Evolutionary conservation across 2,797 vertebrate species (phyloP).

Genomic region (Propithecus perrieri): DNA sequence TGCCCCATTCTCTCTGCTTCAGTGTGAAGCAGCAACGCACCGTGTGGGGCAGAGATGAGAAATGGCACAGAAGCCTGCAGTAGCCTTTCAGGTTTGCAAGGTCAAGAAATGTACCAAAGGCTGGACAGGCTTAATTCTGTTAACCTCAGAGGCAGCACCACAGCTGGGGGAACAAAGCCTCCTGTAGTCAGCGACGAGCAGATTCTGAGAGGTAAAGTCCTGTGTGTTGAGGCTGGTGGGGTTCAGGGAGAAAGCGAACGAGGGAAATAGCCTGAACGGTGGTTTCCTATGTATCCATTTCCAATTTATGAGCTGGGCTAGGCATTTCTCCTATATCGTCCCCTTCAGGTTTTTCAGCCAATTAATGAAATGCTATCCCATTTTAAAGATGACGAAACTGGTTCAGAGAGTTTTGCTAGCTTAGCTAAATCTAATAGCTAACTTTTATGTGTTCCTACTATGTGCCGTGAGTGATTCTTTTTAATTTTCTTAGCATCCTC

Average conservation of each 20-base stretch:
- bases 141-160: neutral
- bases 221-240: neutral
- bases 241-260: neutral
- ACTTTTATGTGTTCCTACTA: neutral
- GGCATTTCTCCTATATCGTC: rapidly evolving
- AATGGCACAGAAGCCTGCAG: neutral
- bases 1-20: neutral
- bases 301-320: too few relatives aligned
- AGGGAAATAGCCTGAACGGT: neutral
- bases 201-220: neutral
- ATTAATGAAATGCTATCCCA: neutral
- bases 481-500: neutral
- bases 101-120: neutral
- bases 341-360: neutral
- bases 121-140: neutral
- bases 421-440: neutral
- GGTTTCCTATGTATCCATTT: neutral
- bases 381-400: neutral
- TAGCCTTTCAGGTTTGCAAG: neutral
- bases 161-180: neutral
- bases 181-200: neutral
- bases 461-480: neutral
- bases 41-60: neutral
- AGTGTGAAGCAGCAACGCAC: neutral
- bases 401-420: neutral